phyloP scores from a whole-genome alignment of 2,888 invertebrate species.

The Plagiodera versicolora region DNA sequence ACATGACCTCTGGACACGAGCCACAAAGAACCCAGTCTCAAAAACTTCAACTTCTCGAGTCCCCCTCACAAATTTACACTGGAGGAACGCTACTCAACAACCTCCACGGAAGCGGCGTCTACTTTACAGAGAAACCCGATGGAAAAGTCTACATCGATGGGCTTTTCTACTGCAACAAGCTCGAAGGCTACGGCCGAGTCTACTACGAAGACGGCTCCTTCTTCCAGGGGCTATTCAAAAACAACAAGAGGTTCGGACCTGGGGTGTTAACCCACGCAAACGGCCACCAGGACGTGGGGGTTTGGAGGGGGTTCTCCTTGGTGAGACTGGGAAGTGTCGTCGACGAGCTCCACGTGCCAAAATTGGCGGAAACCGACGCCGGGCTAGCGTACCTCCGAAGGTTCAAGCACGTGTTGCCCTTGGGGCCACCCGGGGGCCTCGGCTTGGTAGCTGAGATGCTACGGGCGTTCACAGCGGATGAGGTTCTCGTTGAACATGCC shows the following conservation, averaged over 20 bases:
- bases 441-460: conserved; percentile 38
- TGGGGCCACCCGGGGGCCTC: conserved; percentile 26
- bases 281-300: conserved; percentile 59
- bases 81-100: conserved; percentile 56
- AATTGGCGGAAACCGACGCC: conserved; percentile 37
- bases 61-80: conserved; percentile 50
- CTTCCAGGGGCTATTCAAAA: conserved; percentile 58
- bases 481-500: conserved; percentile 31
- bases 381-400: conserved; percentile 45
- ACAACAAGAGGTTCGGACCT: conserved; percentile 61
- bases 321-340: conserved; percentile 51
- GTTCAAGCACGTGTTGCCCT: conserved; percentile 41
- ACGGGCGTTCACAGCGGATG: conserved; percentile 31
- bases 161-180: conserved; percentile 51
- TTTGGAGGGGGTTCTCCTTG: conserved; percentile 59
- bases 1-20: not conserved
- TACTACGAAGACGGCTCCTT: conserved; percentile 57
- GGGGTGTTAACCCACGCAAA: conserved; percentile 57
- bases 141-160: conserved; percentile 52
- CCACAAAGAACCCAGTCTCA: not conserved
- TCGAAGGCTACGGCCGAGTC: conserved; percentile 58
- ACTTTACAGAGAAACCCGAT: conserved; percentile 42
- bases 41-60: not conserved
- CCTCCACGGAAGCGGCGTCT: conserved; percentile 59
- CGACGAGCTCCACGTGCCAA: conserved; percentile 40